Evolutionary conservation across 37 sponge, comb jelly and placozoan genomes (phyloP).

Genomic region (Chondrosia reniformis): DNA sequence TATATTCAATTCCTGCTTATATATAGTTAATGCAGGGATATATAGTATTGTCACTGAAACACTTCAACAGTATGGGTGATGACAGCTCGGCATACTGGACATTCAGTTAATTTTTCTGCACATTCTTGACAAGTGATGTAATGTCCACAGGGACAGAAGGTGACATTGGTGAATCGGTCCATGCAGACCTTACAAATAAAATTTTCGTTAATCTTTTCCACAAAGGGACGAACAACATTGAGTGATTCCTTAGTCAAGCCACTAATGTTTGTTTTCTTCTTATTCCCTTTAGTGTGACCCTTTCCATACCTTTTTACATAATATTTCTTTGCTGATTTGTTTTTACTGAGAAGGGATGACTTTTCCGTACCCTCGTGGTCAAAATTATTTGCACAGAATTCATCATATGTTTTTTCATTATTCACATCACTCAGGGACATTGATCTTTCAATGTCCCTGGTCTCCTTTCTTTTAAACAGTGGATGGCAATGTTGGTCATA

Average conservation of each 20-base stretch:
- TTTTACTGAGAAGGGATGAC: background rate
- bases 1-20: background rate
- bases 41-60: too few species aligned
- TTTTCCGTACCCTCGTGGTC: background rate
- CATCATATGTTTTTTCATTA: too few species aligned
- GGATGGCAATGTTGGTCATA: conserved; percentile 33
- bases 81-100: conserved; percentile 72
- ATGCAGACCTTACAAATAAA: conserved; percentile 76
- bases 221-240: conserved; percentile 27
- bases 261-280: background rate
- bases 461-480: conserved; percentile 56
- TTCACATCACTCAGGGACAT: background rate
- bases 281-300: background rate
- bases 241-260: background rate
- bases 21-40: too few species aligned
- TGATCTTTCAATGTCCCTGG: background rate
- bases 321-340: background rate
- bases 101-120: conserved; percentile 47
- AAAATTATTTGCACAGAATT: too few species aligned
- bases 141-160: conserved; percentile 91
- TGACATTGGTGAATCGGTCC: conserved; percentile 59
- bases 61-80: conserved; percentile 68
- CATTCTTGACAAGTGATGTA: conserved; percentile 66
- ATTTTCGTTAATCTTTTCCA: conserved; percentile 71
- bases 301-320: too few species aligned